phyloP scores from a whole-genome alignment of 1,140 invertebrate genomes.

The Brachionus rubens region DNA sequence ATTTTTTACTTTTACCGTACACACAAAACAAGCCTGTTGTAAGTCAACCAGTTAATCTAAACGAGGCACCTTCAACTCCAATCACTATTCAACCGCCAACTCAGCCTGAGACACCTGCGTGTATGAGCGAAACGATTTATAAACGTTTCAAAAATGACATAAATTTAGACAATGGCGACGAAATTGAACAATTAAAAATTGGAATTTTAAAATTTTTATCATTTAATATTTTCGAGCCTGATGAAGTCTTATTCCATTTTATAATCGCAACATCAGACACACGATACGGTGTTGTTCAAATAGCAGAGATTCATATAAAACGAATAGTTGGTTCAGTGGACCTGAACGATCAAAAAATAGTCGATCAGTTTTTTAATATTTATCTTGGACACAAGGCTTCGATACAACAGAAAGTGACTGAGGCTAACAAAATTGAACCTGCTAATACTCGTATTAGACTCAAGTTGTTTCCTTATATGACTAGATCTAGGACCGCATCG shows the following conservation, averaged over 20 bases:
- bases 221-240: constrained; percentile 71
- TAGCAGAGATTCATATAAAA: constrained; percentile 43
- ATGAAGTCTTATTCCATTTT: constrained; percentile 72
- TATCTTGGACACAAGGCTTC: background rate
- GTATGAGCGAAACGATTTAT: constrained; percentile 74
- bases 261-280: constrained; percentile 82
- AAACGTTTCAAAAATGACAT: constrained; percentile 75
- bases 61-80: background rate
- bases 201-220: constrained; percentile 74
- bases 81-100: constrained; percentile 36
- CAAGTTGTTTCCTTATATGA: constrained; percentile 78
- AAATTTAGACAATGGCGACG: constrained; percentile 39
- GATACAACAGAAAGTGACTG: background rate
- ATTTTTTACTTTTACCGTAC: constrained; percentile 79
- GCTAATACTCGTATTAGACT: constrained; percentile 76
- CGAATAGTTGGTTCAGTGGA: constrained; percentile 41
- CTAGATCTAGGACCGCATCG: constrained; percentile 73
- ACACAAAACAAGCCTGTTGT: constrained; percentile 63
- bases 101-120: constrained; percentile 65
- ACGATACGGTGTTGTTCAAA: constrained; percentile 59
- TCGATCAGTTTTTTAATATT: constrained; percentile 22
- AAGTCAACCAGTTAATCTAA: constrained; percentile 47
- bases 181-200: constrained; percentile 30
- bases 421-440: constrained; percentile 60
- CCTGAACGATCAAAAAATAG: constrained; percentile 32